Conservation (phyloP, 2,113 vertebrate species). For the Pandion haliaetus region DNA sequence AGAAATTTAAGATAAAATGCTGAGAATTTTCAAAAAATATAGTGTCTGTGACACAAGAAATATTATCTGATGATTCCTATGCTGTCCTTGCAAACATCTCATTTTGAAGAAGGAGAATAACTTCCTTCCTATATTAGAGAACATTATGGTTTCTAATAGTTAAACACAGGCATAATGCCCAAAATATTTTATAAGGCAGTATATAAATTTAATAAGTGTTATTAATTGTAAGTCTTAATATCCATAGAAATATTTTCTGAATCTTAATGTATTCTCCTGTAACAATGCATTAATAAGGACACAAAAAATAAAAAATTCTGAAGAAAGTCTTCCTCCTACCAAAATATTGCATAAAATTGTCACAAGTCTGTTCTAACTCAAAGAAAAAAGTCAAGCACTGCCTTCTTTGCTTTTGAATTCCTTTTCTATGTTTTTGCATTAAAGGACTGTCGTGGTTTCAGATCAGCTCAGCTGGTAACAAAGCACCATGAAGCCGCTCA, state of each 20-base stretch:
- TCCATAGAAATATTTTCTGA: neutral
- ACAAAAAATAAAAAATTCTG: neutral
- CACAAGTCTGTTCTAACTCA: neutral
- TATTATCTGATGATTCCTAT: neutral
- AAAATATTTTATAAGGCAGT: too few relatives aligned
- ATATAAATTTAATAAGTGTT: too few relatives aligned
- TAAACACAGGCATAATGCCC: neutral
- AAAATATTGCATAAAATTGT: conserved; percentile 13
- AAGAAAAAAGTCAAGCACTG: neutral
- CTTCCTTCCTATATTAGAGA: neutral
- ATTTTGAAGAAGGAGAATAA: neutral
- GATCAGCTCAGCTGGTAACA: too few relatives aligned
- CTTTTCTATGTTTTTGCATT: neutral
- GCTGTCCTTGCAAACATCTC: neutral
- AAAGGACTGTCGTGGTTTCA: too few relatives aligned
- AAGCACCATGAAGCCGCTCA: too few relatives aligned
- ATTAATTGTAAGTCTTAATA: neutral
- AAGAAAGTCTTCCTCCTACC: neutral
- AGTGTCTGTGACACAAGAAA: neutral
- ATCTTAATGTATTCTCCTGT: neutral
- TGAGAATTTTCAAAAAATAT: neutral
- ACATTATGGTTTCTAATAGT: neutral
- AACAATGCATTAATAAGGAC: neutral
- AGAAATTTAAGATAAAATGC: neutral
- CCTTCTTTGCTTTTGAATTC: neutral